Percentiles rank a stretch among this genome's conserved stretches.
These are phyloP conservation scores for Sitta europaea DNA, from an alignment of 2,113 vertebrate genomes.

Conservation along the genomic window DNA sequence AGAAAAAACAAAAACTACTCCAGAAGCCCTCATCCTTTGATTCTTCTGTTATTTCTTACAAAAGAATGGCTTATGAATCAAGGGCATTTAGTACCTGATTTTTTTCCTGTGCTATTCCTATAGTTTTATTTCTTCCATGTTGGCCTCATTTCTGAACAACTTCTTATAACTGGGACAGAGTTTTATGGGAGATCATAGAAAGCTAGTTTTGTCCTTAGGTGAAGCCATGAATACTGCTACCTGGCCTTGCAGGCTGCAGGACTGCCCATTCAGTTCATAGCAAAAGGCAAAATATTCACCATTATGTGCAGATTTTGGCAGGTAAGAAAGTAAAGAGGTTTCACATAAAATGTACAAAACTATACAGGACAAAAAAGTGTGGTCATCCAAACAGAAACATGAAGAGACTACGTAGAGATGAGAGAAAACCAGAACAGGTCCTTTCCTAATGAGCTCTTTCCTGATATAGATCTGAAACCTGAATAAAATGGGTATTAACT, in stretches of 20 bases:
- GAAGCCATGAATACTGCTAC: neutral
- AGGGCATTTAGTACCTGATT: neutral
- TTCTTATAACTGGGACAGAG: neutral
- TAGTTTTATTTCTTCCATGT: neutral
- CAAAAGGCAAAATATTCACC: neutral
- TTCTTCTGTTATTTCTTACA: neutral
- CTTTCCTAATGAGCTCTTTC: neutral
- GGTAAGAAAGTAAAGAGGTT: neutral
- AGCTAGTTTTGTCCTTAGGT: neutral
- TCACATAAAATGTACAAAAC: slow-evolving; percentile 36
- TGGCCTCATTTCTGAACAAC: neutral
- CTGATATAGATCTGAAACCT: neutral
- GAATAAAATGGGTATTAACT: neutral
- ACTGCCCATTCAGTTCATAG: neutral
- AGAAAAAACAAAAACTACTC: neutral
- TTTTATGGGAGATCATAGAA: neutral
- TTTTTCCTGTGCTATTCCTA: neutral
- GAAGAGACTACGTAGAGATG: neutral
- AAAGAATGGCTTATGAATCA: neutral
- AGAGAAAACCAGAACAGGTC: neutral
- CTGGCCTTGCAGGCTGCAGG: neutral
- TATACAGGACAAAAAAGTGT: neutral
- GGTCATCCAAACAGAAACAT: slow-evolving; percentile 21
- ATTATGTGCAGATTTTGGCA: neutral
- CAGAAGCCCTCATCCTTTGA: neutral